Evolutionary conservation across 2,888 invertebrate species (phyloP), one percentile per base, ranked within the genome.

Genomic region (Thelaira solivaga): DNA sequence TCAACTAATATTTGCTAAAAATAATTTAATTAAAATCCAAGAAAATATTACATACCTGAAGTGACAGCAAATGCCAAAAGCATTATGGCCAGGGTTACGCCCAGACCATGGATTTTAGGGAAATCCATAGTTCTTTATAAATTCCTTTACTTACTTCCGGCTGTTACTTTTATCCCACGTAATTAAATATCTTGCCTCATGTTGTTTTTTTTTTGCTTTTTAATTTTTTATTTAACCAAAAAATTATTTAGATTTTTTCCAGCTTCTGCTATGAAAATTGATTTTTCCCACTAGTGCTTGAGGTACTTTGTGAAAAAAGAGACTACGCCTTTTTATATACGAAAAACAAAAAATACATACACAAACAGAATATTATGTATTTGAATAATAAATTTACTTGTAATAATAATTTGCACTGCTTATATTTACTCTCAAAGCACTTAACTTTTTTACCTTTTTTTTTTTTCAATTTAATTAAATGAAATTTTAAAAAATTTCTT

Each of bases 241-340:
- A 29, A 16, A 61, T 55, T 31, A 18, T 29, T 57, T 51, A 10
- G 26, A 16, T 59, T 31, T 13, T 43, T 39, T 34, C 11, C 22
- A 26, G 45, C 43, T 41, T 18, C 24, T 68, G 29, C 39, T 71
- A 71, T 16, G 26, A 31, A 69, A 68, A 78, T 78, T 78, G 78
- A 78, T 78, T 76, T 76, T 80, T 76, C 73, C 64, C 29, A 61
- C 41, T 18, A 45, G n/a, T 41, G 26, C 43, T 26, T n/a, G 11
- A 18, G 55, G 3, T 62, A 45, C 55, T 36, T 20, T 26, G 13
- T 47, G 45, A 57, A 64, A 71, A 55, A 49, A n/a, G 69, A 55
- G 76, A 69, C 76, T 77, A 80, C 80, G 80, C 80, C 80, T 80
- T 74, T 80, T 68, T 55, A 31, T 64, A 47, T 11, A 11, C 20